phyloP scores from a whole-genome alignment of 1,140 invertebrate genomes.

The Drosophila baimaii region DNA sequence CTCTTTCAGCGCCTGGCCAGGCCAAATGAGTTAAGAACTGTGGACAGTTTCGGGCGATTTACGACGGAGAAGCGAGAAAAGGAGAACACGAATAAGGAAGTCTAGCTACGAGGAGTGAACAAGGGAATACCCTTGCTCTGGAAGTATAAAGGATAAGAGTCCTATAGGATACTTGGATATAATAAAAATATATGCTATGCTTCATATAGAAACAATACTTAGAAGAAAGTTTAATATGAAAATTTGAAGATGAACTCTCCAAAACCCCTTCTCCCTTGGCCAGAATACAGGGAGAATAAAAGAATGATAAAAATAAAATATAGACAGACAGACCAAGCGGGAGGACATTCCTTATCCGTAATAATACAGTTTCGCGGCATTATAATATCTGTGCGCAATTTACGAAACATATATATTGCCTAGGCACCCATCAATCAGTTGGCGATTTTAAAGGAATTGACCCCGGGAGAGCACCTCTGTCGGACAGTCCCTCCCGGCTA shows the following conservation, averaged over 20 bases:
- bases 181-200: neutral
- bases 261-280: no score
- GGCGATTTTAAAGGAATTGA: conserved; percentile 72
- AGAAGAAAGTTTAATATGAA: no score
- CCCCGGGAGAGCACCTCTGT: conserved; percentile 37
- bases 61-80: conserved; percentile 28
- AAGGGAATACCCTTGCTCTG: neutral
- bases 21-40: conserved; percentile 80
- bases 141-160: neutral
- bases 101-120: neutral
- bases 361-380: conserved; percentile 74
- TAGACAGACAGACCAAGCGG: conserved; percentile 9
- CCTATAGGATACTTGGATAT: neutral
- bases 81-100: conserved; percentile 10
- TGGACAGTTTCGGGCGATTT: conserved; percentile 77
- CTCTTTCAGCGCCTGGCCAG: conserved; percentile 65
- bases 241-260: neutral
- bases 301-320: neutral
- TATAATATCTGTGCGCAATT: conserved; percentile 71
- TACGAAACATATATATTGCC: conserved; percentile 69
- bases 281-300: neutral
- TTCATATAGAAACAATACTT: no score
- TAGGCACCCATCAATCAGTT: conserved; percentile 80
- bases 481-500: conserved; percentile 43
- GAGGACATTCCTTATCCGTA: conserved; percentile 60